Conservation (phyloP, 2,797 vertebrate genomes). For the Mormyrus hasselquistii region DNA sequence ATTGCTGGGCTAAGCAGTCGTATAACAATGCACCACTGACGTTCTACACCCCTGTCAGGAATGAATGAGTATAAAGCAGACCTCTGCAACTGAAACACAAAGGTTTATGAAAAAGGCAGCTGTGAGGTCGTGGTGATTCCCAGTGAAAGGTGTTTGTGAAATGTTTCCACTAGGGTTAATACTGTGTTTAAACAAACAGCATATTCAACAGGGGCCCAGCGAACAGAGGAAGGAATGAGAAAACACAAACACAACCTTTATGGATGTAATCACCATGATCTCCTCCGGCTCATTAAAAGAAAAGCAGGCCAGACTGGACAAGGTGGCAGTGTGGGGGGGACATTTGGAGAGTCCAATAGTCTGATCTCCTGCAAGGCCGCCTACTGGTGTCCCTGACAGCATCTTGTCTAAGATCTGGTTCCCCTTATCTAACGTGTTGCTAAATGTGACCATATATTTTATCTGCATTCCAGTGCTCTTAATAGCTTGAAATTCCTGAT, state of each 20-base stretch:
- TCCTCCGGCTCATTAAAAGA: constrained; percentile 47
- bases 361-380: not conserved
- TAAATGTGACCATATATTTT: constrained; percentile 8
- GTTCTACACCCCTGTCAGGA: not conserved
- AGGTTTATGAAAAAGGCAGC: not conserved
- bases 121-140: not conserved
- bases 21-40: not conserved
- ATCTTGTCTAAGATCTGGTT: constrained; percentile 28
- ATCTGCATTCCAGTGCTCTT: not conserved
- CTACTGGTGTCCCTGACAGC: constrained; percentile 27
- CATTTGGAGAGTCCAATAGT: not conserved
- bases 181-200: not conserved
- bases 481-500: not conserved
- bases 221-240: constrained; percentile 50
- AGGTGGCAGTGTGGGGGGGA: not conserved
- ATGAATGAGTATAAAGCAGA: not conserved
- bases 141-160: constrained; percentile 48
- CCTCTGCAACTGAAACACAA: not conserved
- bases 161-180: constrained; percentile 40
- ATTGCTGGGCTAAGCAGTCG: not conserved
- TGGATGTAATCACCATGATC: constrained; percentile 45
- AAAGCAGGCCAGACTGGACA: constrained; percentile 15
- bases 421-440: not conserved
- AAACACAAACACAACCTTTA: constrained; percentile 50
- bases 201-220: constrained; percentile 35